Evolutionary conservation across 2,797 vertebrate species (phyloP).

Genomic region (Clamator glandarius): DNA sequence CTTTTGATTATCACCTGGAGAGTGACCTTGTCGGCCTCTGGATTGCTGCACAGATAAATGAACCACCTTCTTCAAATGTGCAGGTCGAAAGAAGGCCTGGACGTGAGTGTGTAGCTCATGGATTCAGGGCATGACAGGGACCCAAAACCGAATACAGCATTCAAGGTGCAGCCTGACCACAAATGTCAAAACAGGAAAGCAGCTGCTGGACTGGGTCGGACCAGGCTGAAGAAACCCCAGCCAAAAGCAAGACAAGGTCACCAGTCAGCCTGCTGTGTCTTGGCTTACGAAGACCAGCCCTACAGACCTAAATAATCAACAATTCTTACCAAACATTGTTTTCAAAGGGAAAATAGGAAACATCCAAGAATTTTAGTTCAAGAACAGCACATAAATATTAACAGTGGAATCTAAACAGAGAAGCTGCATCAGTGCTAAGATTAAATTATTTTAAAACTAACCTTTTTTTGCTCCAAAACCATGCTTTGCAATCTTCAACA

Average conservation of each 20-base stretch:
- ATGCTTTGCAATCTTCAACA: neutral
- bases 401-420: neutral
- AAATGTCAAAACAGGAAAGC: constrained; percentile 52
- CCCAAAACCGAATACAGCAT: no score
- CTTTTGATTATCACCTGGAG: no score
- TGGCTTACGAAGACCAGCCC: neutral
- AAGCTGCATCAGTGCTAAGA: neutral
- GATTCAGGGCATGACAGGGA: no score
- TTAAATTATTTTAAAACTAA: neutral
- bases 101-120: no score
- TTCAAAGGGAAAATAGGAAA: constrained; percentile 46
- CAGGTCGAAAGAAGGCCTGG: no score
- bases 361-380: constrained; percentile 20
- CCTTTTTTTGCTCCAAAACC: neutral
- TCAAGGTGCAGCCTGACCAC: neutral
- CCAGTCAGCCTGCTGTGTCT: neutral
- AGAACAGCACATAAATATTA: neutral
- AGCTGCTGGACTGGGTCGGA: neutral
- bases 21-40: no score
- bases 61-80: no score
- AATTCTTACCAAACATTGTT: constrained; percentile 22
- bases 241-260: constrained; percentile 47
- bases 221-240: constrained; percentile 15
- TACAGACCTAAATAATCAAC: neutral
- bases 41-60: no score